phyloP scores from a whole-genome alignment of 1,140 invertebrate species.

The Meloidogyne exigua region DNA sequence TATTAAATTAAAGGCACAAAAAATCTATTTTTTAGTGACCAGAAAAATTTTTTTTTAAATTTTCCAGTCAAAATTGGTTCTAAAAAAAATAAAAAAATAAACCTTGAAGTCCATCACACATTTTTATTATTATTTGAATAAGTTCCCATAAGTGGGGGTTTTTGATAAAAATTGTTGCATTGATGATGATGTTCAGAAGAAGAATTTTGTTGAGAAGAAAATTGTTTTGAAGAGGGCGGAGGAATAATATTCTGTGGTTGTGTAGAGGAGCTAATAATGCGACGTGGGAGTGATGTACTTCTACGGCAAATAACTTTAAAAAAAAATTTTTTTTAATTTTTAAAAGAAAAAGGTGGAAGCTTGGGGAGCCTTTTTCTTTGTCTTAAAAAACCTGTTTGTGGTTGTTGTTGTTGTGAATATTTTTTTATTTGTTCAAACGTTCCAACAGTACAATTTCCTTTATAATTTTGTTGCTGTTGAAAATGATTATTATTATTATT shows the following conservation, averaged over 20 bases:
- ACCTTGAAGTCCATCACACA: not conserved
- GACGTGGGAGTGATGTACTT: slow-evolving; percentile 22
- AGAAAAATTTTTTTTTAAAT: not conserved
- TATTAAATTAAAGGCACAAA: too few relatives aligned
- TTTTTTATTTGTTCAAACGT: not conserved
- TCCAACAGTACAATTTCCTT: not conserved
- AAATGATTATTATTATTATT: not conserved
- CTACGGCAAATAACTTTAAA: slow-evolving; percentile 1
- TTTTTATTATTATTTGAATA: not conserved
- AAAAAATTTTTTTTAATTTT: too few relatives aligned
- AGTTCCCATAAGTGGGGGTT: slow-evolving; percentile 6
- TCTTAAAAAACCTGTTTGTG: not conserved
- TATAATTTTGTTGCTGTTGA: not conserved
- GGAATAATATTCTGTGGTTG: not conserved
- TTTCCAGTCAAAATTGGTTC: too few relatives aligned
- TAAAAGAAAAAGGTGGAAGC: too few relatives aligned
- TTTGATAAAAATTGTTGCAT: not conserved
- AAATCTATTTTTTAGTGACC: too few relatives aligned
- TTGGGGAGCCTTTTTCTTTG: not conserved
- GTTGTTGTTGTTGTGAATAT: not conserved
- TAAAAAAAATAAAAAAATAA: too few relatives aligned
- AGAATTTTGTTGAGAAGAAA: not conserved
- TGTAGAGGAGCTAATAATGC: slow-evolving; percentile 7
- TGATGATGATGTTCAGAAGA: not conserved
- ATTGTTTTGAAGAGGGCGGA: not conserved